phyloP scores from a whole-genome alignment of 2,113 vertebrate genomes.

The Phylloscopus trochilus region DNA sequence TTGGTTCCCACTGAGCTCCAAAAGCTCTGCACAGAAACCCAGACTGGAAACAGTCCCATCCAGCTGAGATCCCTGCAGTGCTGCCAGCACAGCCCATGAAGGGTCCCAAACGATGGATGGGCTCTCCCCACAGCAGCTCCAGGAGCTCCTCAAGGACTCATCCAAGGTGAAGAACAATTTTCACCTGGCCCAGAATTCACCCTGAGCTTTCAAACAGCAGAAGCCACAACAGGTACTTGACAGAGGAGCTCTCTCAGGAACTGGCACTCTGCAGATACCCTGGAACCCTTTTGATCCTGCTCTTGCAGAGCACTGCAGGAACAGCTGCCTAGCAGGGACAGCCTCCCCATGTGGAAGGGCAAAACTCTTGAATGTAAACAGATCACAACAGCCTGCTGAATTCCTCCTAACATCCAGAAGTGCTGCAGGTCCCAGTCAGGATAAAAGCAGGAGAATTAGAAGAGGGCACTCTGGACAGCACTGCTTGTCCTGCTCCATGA shows the following conservation, averaged over 20 bases:
- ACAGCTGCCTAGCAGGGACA: neutral
- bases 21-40: neutral
- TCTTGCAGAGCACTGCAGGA: neutral
- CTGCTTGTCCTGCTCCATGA: neutral
- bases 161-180: neutral
- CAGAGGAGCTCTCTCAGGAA: neutral
- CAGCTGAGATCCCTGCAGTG: neutral
- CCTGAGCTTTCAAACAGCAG: neutral
- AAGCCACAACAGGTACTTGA: neutral
- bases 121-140: neutral
- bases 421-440: neutral
- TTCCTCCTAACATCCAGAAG: neutral
- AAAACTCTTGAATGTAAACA: neutral
- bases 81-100: neutral
- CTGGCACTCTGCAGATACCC: neutral
- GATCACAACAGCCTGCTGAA: neutral
- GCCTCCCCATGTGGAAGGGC: neutral
- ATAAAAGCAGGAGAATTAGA: neutral
- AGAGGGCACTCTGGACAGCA: neutral
- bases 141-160: neutral
- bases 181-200: neutral
- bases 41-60: neutral
- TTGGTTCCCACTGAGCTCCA: neutral
- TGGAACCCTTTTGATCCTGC: neutral
- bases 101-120: accelerated